A percentile compares a stretch with the other conserved stretches of the same genome.
phyloP scores from a whole-genome alignment of 2,888 invertebrate genomes.

The Argyra leucocephala region DNA sequence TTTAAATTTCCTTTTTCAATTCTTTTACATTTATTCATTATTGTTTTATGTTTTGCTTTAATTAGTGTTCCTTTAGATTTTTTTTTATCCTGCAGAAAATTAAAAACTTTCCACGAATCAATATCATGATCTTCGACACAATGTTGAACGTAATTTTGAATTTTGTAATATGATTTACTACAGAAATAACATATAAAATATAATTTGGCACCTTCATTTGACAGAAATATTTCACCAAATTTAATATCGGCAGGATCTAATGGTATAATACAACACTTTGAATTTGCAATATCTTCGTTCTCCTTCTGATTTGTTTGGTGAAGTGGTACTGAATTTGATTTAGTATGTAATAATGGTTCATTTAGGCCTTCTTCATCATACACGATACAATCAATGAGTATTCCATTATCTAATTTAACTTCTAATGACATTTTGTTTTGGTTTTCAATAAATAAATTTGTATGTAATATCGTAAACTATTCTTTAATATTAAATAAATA shows the following conservation, averaged over 20 bases:
- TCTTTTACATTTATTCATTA: neutral
- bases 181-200: neutral
- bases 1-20: too few species aligned
- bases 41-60: neutral
- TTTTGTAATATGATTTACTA: neutral
- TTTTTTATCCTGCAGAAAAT: neutral
- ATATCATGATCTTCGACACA: neutral
- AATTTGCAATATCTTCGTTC: neutral
- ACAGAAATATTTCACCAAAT: neutral
- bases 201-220: neutral
- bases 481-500: too few species aligned
- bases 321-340: neutral
- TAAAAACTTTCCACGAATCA: neutral
- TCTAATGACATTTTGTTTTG: neutral
- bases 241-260: neutral
- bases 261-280: neutral
- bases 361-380: neutral
- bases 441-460: too few species aligned
- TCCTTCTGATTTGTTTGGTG: too few species aligned
- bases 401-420: neutral
- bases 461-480: too few species aligned
- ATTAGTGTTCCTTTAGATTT: neutral
- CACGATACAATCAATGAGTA: neutral
- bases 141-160: neutral
- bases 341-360: neutral